Evolutionary conservation across 1,140 invertebrate species (phyloP), one percentile per base, ranked within the genome.

Genomic region (Polyergus mexicanus): DNA sequence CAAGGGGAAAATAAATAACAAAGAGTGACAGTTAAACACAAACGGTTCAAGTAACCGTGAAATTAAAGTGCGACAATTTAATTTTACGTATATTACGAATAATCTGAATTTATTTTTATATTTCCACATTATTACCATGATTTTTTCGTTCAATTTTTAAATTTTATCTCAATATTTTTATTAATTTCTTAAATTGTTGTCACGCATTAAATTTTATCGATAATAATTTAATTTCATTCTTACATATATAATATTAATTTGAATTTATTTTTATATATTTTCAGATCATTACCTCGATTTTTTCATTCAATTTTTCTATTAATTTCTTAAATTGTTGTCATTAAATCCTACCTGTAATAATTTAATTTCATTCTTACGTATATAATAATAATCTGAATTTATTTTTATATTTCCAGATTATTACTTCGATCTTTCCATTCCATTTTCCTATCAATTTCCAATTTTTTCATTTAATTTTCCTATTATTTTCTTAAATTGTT

Each of bases 111-210:
- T 32, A 6, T 60, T 44, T 51, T 19, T 13, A 35, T 5, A 38
- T 38, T 74, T n/a, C 10, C 8, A 38, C 16, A 80, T 51, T 41
- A 80, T 68, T 54, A 32, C 13, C 19, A 0, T 8, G 5, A 22
- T 47, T 44, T 44, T 10, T 13, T 69, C 35, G 38, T 80, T 69
- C 22, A 54, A 68, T 69, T 13, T 19, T 28, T 28, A 0, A 28
- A 28, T 28, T 28, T 28, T 1, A 28, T 1, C 25, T 69, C 22
- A 54, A 68, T 69, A 7, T 19, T 51, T 6, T n/a, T 6, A 56
- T 54, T 80, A 54, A 80, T 69, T 41, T 54, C 19, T 78, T 54
- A 32, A 51, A 66, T 78, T 19, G 11, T 51, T 8, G 38, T n/a
- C 19, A 32, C 25, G 7, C 7, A 38, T 38, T 38, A 38, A 38